Evolutionary conservation across 2,888 invertebrate genomes (phyloP).

Genomic region (Trachelus iudaicus): DNA sequence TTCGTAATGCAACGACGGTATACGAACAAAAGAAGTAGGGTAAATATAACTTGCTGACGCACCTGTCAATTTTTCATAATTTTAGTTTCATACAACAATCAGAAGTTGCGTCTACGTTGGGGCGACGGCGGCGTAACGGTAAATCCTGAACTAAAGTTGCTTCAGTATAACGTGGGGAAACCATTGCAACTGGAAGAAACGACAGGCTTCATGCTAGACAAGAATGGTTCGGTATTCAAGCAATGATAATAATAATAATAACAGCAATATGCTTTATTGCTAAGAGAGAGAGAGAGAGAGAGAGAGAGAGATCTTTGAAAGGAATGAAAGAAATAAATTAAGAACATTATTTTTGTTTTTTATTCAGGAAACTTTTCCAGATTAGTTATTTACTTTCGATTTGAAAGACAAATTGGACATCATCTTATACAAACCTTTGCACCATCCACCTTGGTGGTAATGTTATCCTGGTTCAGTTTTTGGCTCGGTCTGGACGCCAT

Average conservation of each 20-base stretch:
- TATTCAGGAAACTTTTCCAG: slow-evolving; percentile 80
- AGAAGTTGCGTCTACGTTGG: slow-evolving; percentile 82
- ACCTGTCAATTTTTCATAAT: not conserved
- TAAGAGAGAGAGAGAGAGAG: not conserved
- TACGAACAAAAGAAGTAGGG: not conserved
- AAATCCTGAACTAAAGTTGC: slow-evolving; percentile 81
- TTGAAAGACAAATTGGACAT: slow-evolving; percentile 86
- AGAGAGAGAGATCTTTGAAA: not conserved
- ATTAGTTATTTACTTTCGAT: slow-evolving; percentile 81
- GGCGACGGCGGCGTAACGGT: slow-evolving; percentile 79
- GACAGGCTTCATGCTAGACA: slow-evolving; percentile 80
- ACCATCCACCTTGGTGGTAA: slow-evolving; percentile 84
- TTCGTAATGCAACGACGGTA: not conserved
- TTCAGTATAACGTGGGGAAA: slow-evolving; percentile 83
- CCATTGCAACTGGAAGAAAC: slow-evolving; percentile 79
- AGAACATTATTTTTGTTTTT: not conserved
- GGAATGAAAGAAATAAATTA: not conserved
- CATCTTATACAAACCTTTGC: slow-evolving; percentile 88
- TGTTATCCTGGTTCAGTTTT: slow-evolving; percentile 89
- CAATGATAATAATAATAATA: not conserved
- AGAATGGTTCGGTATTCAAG: slow-evolving; percentile 70
- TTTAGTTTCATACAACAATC: slow-evolving; percentile 82
- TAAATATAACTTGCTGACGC: not conserved
- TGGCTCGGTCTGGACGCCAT: slow-evolving; percentile 88
- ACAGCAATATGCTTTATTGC: not conserved